Percentiles rank a stretch among this genome's conserved stretches.
Conservation (phyloP, 64 coral and sea anemone genomes). For the Montipora foliosa region DNA sequence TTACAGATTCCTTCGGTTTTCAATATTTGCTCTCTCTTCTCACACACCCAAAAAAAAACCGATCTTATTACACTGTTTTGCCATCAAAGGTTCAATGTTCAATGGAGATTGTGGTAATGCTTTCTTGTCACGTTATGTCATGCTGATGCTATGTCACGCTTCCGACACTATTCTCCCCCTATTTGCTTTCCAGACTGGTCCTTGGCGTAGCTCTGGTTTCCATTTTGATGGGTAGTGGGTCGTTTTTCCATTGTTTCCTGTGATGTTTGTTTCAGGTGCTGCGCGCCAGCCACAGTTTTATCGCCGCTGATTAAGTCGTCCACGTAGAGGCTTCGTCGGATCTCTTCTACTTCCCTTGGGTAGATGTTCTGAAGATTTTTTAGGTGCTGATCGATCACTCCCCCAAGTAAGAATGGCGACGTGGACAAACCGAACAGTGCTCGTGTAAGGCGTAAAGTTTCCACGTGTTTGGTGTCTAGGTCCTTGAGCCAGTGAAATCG, state of each 20-base stretch:
- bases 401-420: constrained; percentile 22
- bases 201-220: too few species aligned
- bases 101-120: too few species aligned
- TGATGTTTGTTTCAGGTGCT: constrained; percentile 13
- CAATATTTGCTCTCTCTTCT: too few species aligned
- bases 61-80: too few species aligned
- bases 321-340: constrained; percentile 63
- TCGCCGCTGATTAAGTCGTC: constrained; percentile 45
- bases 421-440: constrained; percentile 1
- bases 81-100: too few species aligned
- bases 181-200: too few species aligned
- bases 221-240: too few species aligned
- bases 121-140: too few species aligned
- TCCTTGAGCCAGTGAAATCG: not conserved
- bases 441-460: constrained; percentile 25
- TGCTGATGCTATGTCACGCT: too few species aligned
- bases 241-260: not conserved
- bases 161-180: too few species aligned
- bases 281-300: constrained; percentile 8
- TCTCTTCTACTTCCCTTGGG: constrained; percentile 51
- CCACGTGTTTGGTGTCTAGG: not conserved
- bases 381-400: constrained; percentile 64
- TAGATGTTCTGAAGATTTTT: constrained; percentile 44
- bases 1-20: too few species aligned
- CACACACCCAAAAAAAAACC: too few species aligned